Base-by-base conservation (phyloP, 1,140 invertebrate genomes). In the Drosophila pseudoobscura region DNA sequence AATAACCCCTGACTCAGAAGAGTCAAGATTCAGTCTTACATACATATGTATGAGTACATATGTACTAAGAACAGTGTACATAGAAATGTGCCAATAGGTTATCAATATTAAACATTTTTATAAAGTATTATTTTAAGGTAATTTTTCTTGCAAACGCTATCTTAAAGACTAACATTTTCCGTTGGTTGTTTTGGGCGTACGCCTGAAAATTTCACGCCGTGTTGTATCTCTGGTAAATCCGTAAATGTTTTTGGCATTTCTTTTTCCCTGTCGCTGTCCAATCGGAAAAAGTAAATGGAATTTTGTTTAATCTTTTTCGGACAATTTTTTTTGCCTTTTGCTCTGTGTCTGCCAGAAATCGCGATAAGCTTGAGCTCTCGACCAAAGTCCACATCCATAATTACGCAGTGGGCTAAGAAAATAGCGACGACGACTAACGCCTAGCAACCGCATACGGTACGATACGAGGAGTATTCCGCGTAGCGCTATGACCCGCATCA, bases 181-280 rank as follows among this genome's bases (percentile, higher is more conserved):
- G 4, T 43, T 46, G 80, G 6, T 24, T 62, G 57, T 15, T 15
- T 46, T 17, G 9, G 20, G 8, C 52, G 39, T 49, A 51, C 56
- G 70, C 62, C 62, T 82, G 79, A 82, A 82, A 69, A 20, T 71
- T 70, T 83, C 58, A 17, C 50, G 46, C 35, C 35, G 49, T 63
- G 59, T 57, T 53, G 52, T 59, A 61, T 43, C 46, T 49, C 50
- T 55, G 35, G 26, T 44, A 58, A 78, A 78, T 72, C 60, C 61
- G 75, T 77, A 22, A 68, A 55, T 22, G 44, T 41, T 52, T 66
- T 53, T 6, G 49, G 43, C 24, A 39, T 46, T 58, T 70, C 17
- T 44, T 17, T 55, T 9, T 45, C 2, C 7, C 39, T 29, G 57
- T 41, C 35, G 35, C 22, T 9, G 8, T 26, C 11, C 41, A 39